Conservation (phyloP, 2,888 invertebrate species). For the Coecobrya sp. region DNA sequence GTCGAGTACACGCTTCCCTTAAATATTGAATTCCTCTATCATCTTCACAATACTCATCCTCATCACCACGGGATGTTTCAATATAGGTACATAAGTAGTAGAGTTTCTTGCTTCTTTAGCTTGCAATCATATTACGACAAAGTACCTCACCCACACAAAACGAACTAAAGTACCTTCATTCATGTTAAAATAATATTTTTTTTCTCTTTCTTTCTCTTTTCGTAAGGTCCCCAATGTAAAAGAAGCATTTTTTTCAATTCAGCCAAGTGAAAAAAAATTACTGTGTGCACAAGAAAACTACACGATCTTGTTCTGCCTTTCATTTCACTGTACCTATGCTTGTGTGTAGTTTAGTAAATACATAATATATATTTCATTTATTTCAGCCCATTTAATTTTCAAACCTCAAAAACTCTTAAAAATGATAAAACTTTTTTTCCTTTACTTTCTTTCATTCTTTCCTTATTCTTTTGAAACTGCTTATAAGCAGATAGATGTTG, state of each 20-base stretch:
- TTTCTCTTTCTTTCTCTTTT: conserved; percentile 1
- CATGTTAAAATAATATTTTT: conserved; percentile 22
- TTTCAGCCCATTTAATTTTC: conserved; percentile 68
- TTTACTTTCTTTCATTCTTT: neutral
- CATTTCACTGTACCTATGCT: neutral
- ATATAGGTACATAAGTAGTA: too few species aligned
- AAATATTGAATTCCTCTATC: neutral
- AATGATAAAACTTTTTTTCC: conserved; percentile 42
- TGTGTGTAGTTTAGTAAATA: conserved; percentile 39
- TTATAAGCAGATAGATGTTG: too few species aligned
- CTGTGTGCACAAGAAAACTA: conserved; percentile 2
- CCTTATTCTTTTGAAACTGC: too few species aligned
- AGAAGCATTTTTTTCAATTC: conserved; percentile 43
- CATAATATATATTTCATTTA: conserved; percentile 63
- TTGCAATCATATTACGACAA: neutral
- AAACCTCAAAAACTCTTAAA: conserved; percentile 62
- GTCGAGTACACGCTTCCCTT: neutral
- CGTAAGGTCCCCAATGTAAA: conserved; percentile 37
- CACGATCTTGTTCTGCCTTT: neutral
- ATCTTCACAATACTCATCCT: neutral
- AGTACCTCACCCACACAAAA: neutral
- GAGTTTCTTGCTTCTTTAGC: neutral
- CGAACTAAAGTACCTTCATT: neutral
- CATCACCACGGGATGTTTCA: conserved; percentile 17
- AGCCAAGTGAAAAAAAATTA: conserved; percentile 54